Conservation (phyloP, 1,140 invertebrate genomes). For the Caenorhabditis brenneri region DNA sequence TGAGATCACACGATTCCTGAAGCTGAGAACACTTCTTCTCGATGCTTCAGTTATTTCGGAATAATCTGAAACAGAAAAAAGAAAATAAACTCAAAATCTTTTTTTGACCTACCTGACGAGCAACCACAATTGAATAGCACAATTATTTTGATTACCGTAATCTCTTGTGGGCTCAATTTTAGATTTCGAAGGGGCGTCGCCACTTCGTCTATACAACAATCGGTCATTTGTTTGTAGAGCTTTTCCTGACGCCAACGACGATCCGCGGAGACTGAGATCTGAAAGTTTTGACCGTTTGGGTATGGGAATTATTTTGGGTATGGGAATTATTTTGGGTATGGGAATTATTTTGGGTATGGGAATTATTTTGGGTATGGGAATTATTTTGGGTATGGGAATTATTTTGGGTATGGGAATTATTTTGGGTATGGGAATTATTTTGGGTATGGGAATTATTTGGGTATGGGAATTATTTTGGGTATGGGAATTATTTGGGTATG, state of each 20-base stretch:
- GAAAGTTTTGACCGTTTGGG: too few relatives aligned
- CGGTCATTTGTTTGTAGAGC: slow-evolving; percentile 69
- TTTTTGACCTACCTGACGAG: neutral
- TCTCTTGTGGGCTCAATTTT: slow-evolving; percentile 66
- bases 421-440: too few relatives aligned
- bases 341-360: too few relatives aligned
- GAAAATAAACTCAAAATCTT: neutral
- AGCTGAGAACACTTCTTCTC: slow-evolving; percentile 57
- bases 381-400: too few relatives aligned
- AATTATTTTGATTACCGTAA: slow-evolving; percentile 68
- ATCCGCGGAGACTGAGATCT: slow-evolving; percentile 59
- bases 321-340: too few relatives aligned
- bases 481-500: too few relatives aligned
- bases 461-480: too few relatives aligned
- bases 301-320: too few relatives aligned
- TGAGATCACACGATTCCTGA: slow-evolving; percentile 62
- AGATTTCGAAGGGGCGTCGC: slow-evolving; percentile 62
- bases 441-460: too few relatives aligned
- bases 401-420: too few relatives aligned
- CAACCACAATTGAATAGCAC: slow-evolving; percentile 66
- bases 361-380: too few relatives aligned
- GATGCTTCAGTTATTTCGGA: slow-evolving; percentile 58
- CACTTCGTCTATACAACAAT: slow-evolving; percentile 69
- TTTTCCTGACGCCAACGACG: slow-evolving; percentile 70
- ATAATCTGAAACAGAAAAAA: slow-evolving; percentile 37